Evolutionary conservation across 2,797 vertebrate species (phyloP).

Genomic region (Staurois parvus): DNA sequence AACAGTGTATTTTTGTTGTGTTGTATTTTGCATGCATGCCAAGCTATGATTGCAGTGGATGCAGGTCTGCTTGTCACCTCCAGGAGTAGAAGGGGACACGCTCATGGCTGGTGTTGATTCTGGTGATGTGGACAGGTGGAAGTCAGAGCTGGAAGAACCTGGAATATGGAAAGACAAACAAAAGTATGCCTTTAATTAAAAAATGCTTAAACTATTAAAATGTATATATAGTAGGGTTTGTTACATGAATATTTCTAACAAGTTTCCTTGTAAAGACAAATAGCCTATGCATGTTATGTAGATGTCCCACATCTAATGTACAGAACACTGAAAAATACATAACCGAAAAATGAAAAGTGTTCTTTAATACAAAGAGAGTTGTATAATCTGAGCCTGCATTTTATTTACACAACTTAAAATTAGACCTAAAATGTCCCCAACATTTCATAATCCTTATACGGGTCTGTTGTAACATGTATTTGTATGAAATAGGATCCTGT

Average conservation of each 20-base stretch:
- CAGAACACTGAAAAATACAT: too few relatives aligned
- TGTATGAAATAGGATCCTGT: too few relatives aligned
- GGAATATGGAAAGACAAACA: conserved; percentile 13
- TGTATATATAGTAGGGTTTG: not conserved
- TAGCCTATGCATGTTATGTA: too few relatives aligned
- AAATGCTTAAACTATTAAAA: not conserved
- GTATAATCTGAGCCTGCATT: too few relatives aligned
- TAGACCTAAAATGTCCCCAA: too few relatives aligned
- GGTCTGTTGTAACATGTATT: too few relatives aligned
- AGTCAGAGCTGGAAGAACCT: conserved; percentile 23
- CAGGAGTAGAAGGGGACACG: not conserved
- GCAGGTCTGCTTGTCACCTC: conserved; percentile 52
- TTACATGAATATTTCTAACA: not conserved
- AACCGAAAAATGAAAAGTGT: too few relatives aligned
- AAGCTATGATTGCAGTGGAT: conserved; percentile 46
- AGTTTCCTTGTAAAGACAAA: too few relatives aligned
- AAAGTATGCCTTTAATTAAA: not conserved
- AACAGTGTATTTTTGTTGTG: not conserved
- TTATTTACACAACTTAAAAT: too few relatives aligned
- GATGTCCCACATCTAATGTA: too few relatives aligned
- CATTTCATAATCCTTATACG: too few relatives aligned
- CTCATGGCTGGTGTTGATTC: not conserved
- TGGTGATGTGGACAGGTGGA: conserved; percentile 5
- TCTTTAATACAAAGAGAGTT: too few relatives aligned
- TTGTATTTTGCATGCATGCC: conserved; percentile 34